Evolutionary conservation across 2,888 invertebrate species (phyloP).

Genomic region (Morpho deidamia): DNA sequence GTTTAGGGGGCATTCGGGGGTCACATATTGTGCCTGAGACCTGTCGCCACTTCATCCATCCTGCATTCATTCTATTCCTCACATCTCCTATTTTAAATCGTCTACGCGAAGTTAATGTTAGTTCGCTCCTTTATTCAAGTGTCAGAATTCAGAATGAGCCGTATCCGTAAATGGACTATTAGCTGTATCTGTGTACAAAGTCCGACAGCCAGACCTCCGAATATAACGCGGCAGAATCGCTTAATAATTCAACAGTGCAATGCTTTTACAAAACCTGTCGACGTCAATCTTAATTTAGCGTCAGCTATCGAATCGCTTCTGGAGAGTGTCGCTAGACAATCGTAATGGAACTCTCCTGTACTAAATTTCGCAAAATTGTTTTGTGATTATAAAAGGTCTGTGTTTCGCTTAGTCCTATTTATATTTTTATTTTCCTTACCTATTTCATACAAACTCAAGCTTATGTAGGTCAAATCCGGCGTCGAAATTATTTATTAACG

Average conservation of each 20-base stretch:
- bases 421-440: background rate
- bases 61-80: too few species aligned
- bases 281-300: conserved; percentile 75
- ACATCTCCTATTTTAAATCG: conserved; percentile 13
- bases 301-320: conserved; percentile 68
- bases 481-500: too few species aligned
- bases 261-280: conserved; percentile 78
- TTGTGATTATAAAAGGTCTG: conserved; percentile 3
- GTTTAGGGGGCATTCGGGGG: too few species aligned
- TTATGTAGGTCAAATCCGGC: too few species aligned
- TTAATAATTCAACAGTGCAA: conserved; percentile 79
- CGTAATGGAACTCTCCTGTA: conserved; percentile 71
- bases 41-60: too few species aligned
- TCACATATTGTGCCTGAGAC: too few species aligned
- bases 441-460: too few species aligned
- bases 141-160: conserved; percentile 73
- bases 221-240: conserved; percentile 68
- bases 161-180: conserved; percentile 59
- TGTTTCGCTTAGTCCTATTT: background rate
- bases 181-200: conserved; percentile 37
- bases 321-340: conserved; percentile 72
- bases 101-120: conserved; percentile 33
- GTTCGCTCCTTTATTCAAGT: conserved; percentile 63
- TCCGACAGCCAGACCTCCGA: conserved; percentile 53
- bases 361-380: conserved; percentile 22